Conservation (phyloP, 92 coral and sea anemone species). For the Desmophyllum pertusum region DNA sequence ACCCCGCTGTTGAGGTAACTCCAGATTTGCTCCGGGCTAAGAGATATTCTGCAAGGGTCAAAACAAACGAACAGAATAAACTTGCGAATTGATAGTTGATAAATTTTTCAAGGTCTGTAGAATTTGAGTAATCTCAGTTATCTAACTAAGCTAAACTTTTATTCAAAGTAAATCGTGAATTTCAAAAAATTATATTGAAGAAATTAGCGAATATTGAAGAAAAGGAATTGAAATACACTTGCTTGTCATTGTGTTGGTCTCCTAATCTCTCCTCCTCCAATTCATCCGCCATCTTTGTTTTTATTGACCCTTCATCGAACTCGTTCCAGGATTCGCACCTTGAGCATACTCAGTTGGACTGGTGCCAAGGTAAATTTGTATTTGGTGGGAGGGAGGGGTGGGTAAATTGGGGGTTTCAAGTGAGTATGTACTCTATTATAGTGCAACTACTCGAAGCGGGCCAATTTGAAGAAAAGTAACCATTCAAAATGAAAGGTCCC, state of each 20-base stretch:
- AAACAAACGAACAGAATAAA: background rate
- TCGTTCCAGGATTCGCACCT: background rate
- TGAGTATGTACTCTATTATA: no score
- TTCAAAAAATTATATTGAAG: background rate
- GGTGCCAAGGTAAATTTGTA: background rate
- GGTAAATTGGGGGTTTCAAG: no score
- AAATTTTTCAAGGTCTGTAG: background rate
- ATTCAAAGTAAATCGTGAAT: background rate
- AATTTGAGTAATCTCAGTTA: background rate
- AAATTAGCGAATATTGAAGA: background rate
- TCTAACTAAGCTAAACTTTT: background rate
- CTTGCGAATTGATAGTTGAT: no score
- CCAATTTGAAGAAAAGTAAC: no score
- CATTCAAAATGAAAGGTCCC: no score
- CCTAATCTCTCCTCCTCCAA: background rate
- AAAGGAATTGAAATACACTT: background rate
- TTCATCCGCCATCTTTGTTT: constrained; percentile 40
- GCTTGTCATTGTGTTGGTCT: background rate
- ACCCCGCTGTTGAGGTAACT: constrained; percentile 26
- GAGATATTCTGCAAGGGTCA: constrained; percentile 7
- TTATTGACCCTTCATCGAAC: background rate
- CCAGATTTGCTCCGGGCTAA: constrained; percentile 25
- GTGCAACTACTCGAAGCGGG: no score
- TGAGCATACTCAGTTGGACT: background rate
- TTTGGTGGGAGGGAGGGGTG: no score